Conservation (phyloP, 2,113 vertebrate genomes). For the Phylloscopus trochilus region DNA sequence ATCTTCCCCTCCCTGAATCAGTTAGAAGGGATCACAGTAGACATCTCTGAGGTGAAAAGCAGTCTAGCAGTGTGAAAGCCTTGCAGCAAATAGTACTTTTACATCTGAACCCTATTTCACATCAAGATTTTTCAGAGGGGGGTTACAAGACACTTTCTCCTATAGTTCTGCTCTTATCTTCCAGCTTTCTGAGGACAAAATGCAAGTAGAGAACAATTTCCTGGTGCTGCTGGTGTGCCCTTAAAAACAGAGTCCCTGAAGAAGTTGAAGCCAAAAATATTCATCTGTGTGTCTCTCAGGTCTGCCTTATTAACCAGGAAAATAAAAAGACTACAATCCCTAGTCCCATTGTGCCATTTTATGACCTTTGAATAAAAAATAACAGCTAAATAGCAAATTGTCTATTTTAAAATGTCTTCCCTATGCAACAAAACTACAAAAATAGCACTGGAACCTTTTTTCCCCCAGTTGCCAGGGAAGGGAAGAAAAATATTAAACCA, state of each 20-base stretch:
- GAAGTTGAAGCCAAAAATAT: background rate
- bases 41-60: background rate
- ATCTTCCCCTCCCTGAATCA: background rate
- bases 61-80: background rate
- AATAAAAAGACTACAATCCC: background rate
- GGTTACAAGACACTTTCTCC: background rate
- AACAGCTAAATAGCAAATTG: background rate
- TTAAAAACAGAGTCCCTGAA: background rate
- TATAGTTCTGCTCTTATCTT: background rate
- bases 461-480: fast-evolving
- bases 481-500: background rate
- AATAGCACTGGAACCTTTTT: background rate
- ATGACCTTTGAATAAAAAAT: background rate
- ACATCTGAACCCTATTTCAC: background rate
- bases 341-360: background rate
- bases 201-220: background rate
- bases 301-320: background rate
- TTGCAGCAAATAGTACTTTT: background rate
- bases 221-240: background rate
- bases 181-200: background rate
- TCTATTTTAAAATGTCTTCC: background rate
- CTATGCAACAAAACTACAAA: background rate
- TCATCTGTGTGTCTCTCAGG: background rate
- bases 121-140: background rate
- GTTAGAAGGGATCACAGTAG: background rate